These are phyloP conservation scores for Australoheros facetus DNA, from an alignment of 2,797 vertebrate species.

Conservation along the genomic window DNA sequence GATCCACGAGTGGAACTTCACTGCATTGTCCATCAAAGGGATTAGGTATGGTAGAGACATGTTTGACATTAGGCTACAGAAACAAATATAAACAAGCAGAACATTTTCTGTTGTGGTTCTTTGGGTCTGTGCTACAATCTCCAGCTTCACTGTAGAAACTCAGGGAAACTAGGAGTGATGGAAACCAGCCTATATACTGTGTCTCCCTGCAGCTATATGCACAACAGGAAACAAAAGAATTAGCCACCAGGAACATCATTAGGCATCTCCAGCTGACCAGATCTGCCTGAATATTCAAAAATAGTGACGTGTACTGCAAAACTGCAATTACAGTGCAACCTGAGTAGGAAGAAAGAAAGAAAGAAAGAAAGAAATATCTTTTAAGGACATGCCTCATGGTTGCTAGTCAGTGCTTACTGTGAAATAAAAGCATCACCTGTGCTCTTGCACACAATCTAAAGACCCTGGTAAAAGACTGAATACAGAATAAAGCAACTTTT, in stretches of 20 bases:
- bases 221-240: neutral
- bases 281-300: neutral
- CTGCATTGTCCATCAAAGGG: constrained; percentile 90
- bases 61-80: accelerated
- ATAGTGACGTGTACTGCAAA: neutral
- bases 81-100: neutral
- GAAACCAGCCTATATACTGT: neutral
- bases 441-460: neutral
- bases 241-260: neutral
- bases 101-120: neutral
- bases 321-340: neutral
- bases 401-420: neutral
- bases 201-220: neutral
- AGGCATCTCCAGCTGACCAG: neutral
- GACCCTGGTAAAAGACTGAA: neutral
- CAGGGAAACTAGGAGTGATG: neutral
- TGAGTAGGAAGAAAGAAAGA: neutral
- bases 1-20: constrained; percentile 97
- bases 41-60: constrained; percentile 84
- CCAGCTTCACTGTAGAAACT: neutral
- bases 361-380: neutral
- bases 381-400: neutral
- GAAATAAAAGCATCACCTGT: accelerated
- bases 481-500: neutral
- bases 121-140: neutral